Conservation (phyloP, 2,888 invertebrate species). For the Flexamia atlantica region DNA sequence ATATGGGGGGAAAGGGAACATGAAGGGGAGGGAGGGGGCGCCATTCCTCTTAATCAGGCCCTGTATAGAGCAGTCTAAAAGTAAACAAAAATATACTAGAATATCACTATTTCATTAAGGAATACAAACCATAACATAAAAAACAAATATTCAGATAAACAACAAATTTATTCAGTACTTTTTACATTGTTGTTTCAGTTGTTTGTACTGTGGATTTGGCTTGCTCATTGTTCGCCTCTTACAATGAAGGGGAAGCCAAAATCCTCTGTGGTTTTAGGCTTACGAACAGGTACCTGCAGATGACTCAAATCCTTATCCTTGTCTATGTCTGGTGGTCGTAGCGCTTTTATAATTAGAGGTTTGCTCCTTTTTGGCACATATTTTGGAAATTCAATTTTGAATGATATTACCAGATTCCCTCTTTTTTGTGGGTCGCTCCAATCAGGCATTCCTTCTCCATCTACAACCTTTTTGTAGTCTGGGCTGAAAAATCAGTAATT, state of each 20-base stretch:
- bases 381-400: conserved; percentile 79
- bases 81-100: no score
- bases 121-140: no score
- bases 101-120: no score
- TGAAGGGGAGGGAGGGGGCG: no score
- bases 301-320: conserved; percentile 28
- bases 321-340: conserved; percentile 2
- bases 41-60: no score
- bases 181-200: neutral
- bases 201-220: conserved; percentile 19
- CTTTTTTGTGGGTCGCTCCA: conserved; percentile 79
- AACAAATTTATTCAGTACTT: neutral
- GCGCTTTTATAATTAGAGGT: conserved; percentile 69
- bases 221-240: conserved; percentile 30
- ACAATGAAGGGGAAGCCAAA: no score
- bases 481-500: conserved; percentile 75
- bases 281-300: conserved; percentile 7
- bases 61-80: no score
- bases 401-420: conserved; percentile 85
- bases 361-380: conserved; percentile 77
- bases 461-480: conserved; percentile 82
- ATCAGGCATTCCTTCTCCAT: conserved; percentile 86
- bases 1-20: no score
- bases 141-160: no score
- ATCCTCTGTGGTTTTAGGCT: neutral